Base-by-base conservation (phyloP, 1,140 invertebrate genomes). In the Amyelois transitella region DNA sequence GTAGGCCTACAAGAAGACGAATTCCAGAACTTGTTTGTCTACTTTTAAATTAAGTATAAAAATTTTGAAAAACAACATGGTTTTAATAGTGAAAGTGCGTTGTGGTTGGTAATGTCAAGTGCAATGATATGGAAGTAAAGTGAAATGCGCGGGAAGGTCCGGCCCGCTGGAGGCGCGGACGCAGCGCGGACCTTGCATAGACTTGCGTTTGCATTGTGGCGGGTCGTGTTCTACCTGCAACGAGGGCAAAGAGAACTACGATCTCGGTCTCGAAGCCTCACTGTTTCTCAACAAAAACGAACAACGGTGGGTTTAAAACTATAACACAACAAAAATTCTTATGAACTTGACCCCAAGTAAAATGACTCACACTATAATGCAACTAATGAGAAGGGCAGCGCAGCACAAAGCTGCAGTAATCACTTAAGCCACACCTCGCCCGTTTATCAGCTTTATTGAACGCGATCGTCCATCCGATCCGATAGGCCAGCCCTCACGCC, bases 381-480 rank as follows among this genome's bases (percentile, higher is more conserved):
- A 58, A 24, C 22, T 58, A 50, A 58, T 47, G 18, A 20, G 18
- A 48, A 48, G 20, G 19, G 25, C 25, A 38, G 25, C 18, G 50
- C 32, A 10, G 8, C 45, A 48, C 45, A 74, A 72, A 75, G 75
- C 78, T 81, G 80, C 76, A 82, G 78, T 81, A 86, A 86, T 86
- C 81, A 86, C 82, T 86, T 84, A 82, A 67, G 75, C 77, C 81
- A 67, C 81, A 64, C 82, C 82, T 79, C 51, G 48, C 62, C 74
- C 74, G 71, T 86, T 70, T 79, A 81, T 86, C 75, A 77, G 61
- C 60, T 64, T 69, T 73, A 79, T 72, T 69, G 69, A 64, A 64
- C 63, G 48, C 58, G 64, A 72, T 38, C 32, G 32, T 12, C 58
- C 53, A 47, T 57, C 58, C 58, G 60, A 57, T 48, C 57, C 72